Conservation (phyloP, 2,113 vertebrate genomes). For the Cyprinodon variegatus region DNA sequence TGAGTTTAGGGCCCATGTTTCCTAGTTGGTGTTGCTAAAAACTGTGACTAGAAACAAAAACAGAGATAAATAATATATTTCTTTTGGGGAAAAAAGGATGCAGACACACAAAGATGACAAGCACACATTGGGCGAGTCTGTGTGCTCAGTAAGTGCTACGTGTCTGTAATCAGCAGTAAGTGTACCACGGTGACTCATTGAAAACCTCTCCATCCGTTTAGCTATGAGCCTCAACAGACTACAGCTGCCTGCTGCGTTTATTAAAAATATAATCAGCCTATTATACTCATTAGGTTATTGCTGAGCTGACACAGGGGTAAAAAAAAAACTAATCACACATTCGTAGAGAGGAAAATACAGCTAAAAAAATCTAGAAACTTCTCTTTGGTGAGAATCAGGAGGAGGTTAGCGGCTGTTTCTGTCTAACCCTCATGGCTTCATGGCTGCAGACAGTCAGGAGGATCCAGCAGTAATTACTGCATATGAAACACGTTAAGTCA, state of each 20-base stretch:
- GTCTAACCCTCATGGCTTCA: not conserved
- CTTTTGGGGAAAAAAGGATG: conserved; percentile 14
- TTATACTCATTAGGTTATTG: conserved; percentile 74
- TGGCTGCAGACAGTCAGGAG: conserved; percentile 18
- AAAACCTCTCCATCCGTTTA: conserved; percentile 58
- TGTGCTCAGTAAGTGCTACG: conserved; percentile 38
- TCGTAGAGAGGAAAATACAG: not conserved
- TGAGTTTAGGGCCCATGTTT: conserved; percentile 32
- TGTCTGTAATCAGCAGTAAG: conserved; percentile 72
- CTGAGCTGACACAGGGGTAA: conserved; percentile 32
- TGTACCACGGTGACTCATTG: conserved; percentile 69
- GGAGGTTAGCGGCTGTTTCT: conserved; percentile 1
- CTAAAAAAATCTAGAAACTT: not conserved
- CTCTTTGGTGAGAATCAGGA: conserved; percentile 10
- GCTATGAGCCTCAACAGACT: conserved; percentile 65
- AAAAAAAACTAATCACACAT: not conserved
- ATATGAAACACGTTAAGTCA: conserved; percentile 21
- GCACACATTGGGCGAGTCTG: conserved; percentile 16
- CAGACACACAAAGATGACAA: conserved; percentile 2
- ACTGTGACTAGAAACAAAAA: conserved; percentile 32
- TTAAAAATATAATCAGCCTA: conserved; percentile 77
- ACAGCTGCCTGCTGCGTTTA: conserved; percentile 75
- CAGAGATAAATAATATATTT: conserved; percentile 4
- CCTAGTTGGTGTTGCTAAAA: conserved; percentile 53
- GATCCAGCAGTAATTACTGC: conserved; percentile 22